Percentiles rank a stretch among this genome's conserved stretches.
phyloP scores from a whole-genome alignment of 2,888 invertebrate species.

The Lepidochrysops patricia region DNA sequence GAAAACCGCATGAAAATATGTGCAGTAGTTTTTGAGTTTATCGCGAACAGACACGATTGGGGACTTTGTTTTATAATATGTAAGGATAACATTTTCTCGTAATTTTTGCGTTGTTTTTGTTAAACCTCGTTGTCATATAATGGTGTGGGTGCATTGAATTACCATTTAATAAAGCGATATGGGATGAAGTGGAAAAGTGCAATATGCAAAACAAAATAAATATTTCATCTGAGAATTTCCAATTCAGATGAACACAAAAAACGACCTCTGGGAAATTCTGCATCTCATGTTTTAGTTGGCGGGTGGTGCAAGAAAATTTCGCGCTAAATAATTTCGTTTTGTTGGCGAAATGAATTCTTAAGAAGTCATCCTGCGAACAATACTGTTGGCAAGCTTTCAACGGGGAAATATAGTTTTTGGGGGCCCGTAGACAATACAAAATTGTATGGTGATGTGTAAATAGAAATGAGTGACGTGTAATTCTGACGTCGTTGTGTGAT shows the following conservation, averaged over 20 bases:
- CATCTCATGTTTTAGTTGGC: conserved; percentile 5
- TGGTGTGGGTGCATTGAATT: not conserved
- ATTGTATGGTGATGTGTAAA: too few species aligned
- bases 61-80: too few species aligned
- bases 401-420: not conserved
- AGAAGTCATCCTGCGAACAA: not conserved
- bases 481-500: too few species aligned
- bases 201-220: not conserved
- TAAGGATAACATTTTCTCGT: too few species aligned
- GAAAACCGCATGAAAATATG: too few species aligned
- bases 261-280: not conserved
- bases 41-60: too few species aligned
- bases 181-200: not conserved
- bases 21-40: too few species aligned
- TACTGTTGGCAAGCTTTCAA: not conserved
- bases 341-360: conserved; percentile 7
- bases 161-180: not conserved
- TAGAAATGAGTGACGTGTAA: not conserved
- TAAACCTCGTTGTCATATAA: not conserved
- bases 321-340: conserved; percentile 1
- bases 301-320: not conserved
- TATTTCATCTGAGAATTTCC: not conserved
- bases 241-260: conserved; percentile 5
- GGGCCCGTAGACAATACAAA: not conserved
- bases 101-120: too few species aligned